These are phyloP conservation scores for Anorthoa munda DNA, from an alignment of 2,888 invertebrate genomes.

Conservation along the genomic window DNA sequence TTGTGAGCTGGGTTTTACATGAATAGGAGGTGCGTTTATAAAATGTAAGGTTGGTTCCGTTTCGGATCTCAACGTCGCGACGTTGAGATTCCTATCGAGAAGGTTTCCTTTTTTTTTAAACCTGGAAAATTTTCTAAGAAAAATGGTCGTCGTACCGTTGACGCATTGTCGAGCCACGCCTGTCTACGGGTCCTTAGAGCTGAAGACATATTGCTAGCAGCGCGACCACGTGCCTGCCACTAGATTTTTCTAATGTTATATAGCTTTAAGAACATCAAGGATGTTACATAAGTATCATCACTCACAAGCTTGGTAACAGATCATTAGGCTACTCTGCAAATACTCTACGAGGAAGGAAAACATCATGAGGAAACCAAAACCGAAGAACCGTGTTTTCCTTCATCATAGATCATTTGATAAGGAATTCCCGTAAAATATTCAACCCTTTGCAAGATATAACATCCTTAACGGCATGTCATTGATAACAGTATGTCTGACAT, in stretches of 20 bases:
- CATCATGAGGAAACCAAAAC: slow-evolving; percentile 2
- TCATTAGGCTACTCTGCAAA: slow-evolving; percentile 27
- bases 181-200: background rate
- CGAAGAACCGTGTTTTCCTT: slow-evolving; percentile 13
- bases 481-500: slow-evolving; percentile 39
- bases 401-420: slow-evolving; percentile 19
- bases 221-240: background rate
- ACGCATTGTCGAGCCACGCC: background rate
- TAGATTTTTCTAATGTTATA: background rate
- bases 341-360: slow-evolving; percentile 27
- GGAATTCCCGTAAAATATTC: slow-evolving; percentile 24
- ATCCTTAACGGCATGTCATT: slow-evolving; percentile 1
- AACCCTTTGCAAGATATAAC: slow-evolving; percentile 11
- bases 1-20: background rate
- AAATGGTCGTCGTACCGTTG: background rate
- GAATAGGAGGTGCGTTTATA: background rate
- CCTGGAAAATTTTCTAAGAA: background rate
- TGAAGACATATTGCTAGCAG: background rate
- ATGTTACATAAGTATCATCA: too few species aligned
- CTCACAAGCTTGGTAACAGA: slow-evolving; percentile 9
- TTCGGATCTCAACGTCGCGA: too few species aligned
- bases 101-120: too few species aligned
- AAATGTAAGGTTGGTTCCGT: too few species aligned
- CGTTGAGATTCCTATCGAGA: too few species aligned
- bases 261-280: background rate